Base-by-base conservation (phyloP, 2,888 invertebrate species). In the Pseudococcus viburni region DNA sequence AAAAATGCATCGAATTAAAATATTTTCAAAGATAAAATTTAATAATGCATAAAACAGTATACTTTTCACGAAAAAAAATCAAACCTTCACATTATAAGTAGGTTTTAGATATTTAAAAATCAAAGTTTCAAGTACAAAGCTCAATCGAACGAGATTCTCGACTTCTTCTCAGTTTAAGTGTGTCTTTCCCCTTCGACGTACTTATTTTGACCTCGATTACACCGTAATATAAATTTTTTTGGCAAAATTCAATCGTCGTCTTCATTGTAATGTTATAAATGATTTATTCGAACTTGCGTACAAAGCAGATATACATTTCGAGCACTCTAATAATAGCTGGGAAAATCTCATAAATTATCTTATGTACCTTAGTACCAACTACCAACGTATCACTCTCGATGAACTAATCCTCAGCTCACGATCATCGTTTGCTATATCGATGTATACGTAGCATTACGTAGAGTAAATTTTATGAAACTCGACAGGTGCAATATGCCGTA, bases 1-100 rank as follows among this genome's bases (percentile, higher is more conserved):
- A 59, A 59, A 64, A 64, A 64, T 64, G 64, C 64, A 64, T 64
- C 64, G 19, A 22, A 64, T 64, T 64, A 11, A 64, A 64, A 64
- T 64, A 64, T 22, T 19, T 64, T 64, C 3, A 22, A 64, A 7
- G 64, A 22, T 64, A 64, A 64, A 64, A 64, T 64, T 19, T 9
- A 64, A 64, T 9, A 22, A 19, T 64, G 22, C 64, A 22, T n/a
- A n/a, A 2, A 1, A 64, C 3, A 3, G 22, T 22, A 8, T 5
- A 59, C 6, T n/a, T 51, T 55, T 51, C 19, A 59, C n/a, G n/a
- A n/a, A 59, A n/a, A 55, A n/a, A 59, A 59, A 59, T n/a, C 1
- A 59, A 8, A 42, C 26, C 26, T 42, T 42, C 42, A 9, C 0
- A 42, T 42, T 42, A 3, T n/a, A n/a, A 6, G n/a, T 19, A 59